Conservation (phyloP, 2,113 vertebrate genomes). For the Acrocephalus arundinaceus region DNA sequence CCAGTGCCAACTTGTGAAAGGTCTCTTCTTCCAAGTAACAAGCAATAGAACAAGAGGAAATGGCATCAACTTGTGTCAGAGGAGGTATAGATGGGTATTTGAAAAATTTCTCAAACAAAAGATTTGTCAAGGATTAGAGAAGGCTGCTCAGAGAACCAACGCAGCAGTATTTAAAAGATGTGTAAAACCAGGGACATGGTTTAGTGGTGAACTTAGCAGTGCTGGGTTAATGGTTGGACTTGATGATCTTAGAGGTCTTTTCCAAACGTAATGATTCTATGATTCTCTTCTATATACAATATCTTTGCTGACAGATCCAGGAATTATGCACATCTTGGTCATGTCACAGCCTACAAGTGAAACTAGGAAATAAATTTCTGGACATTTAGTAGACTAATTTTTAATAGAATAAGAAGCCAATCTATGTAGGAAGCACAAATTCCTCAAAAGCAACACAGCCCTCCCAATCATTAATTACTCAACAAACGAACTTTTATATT, state of each 20-base stretch:
- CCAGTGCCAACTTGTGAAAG: background rate
- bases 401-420: background rate
- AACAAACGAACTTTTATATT: background rate
- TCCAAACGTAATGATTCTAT: background rate
- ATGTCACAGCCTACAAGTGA: background rate
- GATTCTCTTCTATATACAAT: background rate
- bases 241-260: background rate
- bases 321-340: background rate
- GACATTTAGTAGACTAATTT: background rate
- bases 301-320: background rate
- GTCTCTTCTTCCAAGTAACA: background rate
- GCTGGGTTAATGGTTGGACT: background rate
- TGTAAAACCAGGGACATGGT: background rate
- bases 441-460: background rate
- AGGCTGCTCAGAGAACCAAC: background rate
- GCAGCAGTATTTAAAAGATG: background rate
- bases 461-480: background rate
- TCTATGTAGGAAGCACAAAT: background rate
- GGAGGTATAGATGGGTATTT: background rate
- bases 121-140: background rate
- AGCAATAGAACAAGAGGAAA: background rate
- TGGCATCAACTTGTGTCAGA: background rate
- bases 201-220: background rate
- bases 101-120: background rate
- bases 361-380: background rate